phyloP scores from a whole-genome alignment of 2,888 invertebrate genomes.

The Hyalella azteca region DNA sequence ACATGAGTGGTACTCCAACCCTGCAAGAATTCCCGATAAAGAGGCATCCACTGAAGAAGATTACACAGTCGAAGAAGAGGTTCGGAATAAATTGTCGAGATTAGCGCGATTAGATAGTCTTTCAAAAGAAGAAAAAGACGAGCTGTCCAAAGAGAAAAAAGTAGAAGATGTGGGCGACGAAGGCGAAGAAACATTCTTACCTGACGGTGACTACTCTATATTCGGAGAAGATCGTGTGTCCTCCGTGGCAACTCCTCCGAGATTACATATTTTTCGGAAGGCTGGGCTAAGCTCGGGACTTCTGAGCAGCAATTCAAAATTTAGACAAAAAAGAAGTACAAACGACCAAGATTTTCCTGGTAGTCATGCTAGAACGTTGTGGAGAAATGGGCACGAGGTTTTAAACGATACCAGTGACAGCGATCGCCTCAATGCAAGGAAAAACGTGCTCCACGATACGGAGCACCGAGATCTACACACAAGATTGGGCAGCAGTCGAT shows the following conservation, averaged over 20 bases:
- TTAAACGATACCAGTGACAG: not conserved
- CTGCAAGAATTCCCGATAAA: not conserved
- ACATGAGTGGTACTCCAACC: not conserved
- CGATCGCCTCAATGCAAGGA: not conserved
- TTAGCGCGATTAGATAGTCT: conserved; percentile 10
- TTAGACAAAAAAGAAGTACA: not conserved
- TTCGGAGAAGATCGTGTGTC: not conserved
- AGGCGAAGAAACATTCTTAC: conserved; percentile 7
- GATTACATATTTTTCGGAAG: conserved; percentile 18
- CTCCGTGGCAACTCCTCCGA: not conserved
- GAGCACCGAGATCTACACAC: not conserved
- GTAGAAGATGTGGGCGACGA: not conserved
- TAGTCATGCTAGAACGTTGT: not conserved
- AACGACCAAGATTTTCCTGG: not conserved
- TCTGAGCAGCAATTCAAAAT: not conserved
- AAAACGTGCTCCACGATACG: not conserved
- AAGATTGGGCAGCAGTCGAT: not conserved
- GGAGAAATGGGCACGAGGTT: not conserved
- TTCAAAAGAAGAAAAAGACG: not conserved
- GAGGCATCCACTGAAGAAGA: conserved; percentile 14
- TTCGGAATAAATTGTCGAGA: conserved; percentile 27
- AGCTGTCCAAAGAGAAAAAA: not conserved
- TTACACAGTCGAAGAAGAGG: conserved; percentile 29
- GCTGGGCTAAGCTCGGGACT: not conserved
- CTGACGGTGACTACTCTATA: conserved; percentile 19